A percentile compares a stretch with the other conserved stretches of the same genome.
Evolutionary conservation across 2,113 vertebrate species (phyloP).

Genomic region (Nestor notabilis): DNA sequence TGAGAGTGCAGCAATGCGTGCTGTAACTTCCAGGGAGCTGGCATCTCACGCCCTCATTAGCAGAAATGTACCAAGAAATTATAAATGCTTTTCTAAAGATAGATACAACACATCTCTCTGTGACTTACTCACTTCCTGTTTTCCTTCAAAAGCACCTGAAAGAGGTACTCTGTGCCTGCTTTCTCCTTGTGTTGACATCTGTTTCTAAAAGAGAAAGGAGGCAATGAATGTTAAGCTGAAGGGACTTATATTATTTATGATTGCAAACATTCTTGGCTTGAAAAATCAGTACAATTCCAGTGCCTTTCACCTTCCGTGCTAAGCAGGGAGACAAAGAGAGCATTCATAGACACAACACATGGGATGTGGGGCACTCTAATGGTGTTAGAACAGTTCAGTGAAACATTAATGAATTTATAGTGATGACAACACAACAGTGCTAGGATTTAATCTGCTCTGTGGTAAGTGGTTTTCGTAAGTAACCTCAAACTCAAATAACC

Average conservation of each 20-base stretch:
- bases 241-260: constrained; percentile 15
- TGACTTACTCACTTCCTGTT: not conserved
- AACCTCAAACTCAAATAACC: not conserved
- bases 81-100: not conserved
- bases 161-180: not conserved
- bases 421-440: not conserved
- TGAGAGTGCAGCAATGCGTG: not conserved
- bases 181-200: constrained; percentile 22
- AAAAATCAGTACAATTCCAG: constrained; percentile 26
- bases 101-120: not conserved
- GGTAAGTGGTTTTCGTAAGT: not conserved
- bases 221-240: not conserved
- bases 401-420: constrained; percentile 49
- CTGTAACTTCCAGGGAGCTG: not conserved
- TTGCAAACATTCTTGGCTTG: constrained; percentile 10
- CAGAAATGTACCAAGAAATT: not conserved
- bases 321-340: constrained; percentile 38
- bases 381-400: constrained; percentile 42
- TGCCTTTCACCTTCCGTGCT: constrained; percentile 6
- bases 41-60: not conserved
- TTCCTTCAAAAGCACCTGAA: constrained; percentile 17
- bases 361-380: constrained; percentile 23
- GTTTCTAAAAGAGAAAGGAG: constrained; percentile 6
- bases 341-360: constrained; percentile 41
- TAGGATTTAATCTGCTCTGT: not conserved